Base-by-base conservation (phyloP, 2,113 vertebrate species). In the Clinocottus analis region DNA sequence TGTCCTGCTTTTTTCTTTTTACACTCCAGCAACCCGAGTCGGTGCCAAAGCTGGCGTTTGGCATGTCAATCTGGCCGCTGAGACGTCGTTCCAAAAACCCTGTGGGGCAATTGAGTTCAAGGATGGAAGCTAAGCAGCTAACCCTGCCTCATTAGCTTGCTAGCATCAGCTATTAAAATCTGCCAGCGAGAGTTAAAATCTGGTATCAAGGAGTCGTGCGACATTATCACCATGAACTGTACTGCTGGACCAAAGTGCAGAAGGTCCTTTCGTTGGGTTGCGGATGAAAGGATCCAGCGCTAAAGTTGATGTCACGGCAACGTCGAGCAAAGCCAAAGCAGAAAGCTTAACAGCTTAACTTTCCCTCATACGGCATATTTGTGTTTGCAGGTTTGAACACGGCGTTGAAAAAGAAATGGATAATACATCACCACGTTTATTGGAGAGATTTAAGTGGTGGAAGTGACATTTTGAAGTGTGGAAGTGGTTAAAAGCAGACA, bases 401-500 rank as follows among this genome's bases (percentile, higher is more conserved):
- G 17, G 51, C 37, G 66, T 59, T 45, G 39, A 85, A 88, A 69
- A 80, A 55, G 10, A 41, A 31, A 63, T 10, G 1, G 35, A 51
- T 41, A 55, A 74, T 35, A 31, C 35, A 49, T 59, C 8, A 37
- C 23, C 67, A 81, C 63, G 67, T 72, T 49, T 65, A 12, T 59
- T 87, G 79, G 63, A 69, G 25, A 39, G 61, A 45, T 80, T 60
- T 55, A 31, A 79, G 19, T 37, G 65, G 9, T 68, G 39, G 29
- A 43, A 71, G 41, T 62, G 68, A 45, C 67, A 31, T 71, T 60
- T 78, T 73, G 64, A 65, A 81, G 75, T 75, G 83, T 81, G 82
- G 70, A 84, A 45, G 60, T 72, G 62, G 58, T 45, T 77, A 75
- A 72, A 64, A 82, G 60, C 61, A 55, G 79, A 79, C 79, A 81